Percentiles rank a stretch among this genome's conserved stretches.
Conservation (phyloP, 1,140 invertebrate species). For the Meloidogyne chitwoodi region DNA sequence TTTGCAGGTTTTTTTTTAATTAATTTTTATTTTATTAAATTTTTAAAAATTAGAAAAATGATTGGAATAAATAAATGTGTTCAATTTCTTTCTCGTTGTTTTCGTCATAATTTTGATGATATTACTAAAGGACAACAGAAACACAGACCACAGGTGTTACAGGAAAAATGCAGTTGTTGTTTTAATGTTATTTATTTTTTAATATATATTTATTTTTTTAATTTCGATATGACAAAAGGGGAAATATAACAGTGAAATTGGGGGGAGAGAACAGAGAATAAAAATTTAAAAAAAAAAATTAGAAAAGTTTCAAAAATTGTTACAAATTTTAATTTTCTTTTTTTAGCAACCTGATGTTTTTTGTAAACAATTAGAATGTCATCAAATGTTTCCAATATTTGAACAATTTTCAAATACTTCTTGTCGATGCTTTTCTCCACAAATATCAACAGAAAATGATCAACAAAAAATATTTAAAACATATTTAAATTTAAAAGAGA, state of each 20-base stretch:
- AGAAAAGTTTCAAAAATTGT: no score
- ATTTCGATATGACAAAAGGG: no score
- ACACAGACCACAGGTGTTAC: not conserved
- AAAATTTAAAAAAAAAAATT: not conserved
- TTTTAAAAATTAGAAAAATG: constrained; percentile 22
- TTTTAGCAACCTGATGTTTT: constrained; percentile 43
- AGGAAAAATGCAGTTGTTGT: not conserved
- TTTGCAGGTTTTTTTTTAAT: constrained; percentile 34
- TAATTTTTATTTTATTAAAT: not conserved
- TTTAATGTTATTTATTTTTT: not conserved
- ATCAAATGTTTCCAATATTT: constrained; percentile 38
- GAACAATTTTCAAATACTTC: constrained; percentile 34
- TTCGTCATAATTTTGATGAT: not conserved
- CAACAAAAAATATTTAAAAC: not conserved
- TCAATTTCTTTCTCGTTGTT: constrained; percentile 42
- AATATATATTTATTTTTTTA: not conserved
- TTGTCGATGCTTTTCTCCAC: constrained; percentile 26
- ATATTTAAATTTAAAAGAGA: not conserved
- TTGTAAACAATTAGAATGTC: constrained; percentile 42
- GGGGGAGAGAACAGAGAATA: constrained; percentile 1
- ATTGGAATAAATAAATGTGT: constrained; percentile 15
- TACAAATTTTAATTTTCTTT: no score
- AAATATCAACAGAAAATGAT: not conserved
- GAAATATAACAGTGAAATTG: no score
- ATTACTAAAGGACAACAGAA: not conserved